These are phyloP conservation scores for Trinorchestia longiramus DNA, from an alignment of 1,140 invertebrate genomes.

Conservation along the genomic window DNA sequence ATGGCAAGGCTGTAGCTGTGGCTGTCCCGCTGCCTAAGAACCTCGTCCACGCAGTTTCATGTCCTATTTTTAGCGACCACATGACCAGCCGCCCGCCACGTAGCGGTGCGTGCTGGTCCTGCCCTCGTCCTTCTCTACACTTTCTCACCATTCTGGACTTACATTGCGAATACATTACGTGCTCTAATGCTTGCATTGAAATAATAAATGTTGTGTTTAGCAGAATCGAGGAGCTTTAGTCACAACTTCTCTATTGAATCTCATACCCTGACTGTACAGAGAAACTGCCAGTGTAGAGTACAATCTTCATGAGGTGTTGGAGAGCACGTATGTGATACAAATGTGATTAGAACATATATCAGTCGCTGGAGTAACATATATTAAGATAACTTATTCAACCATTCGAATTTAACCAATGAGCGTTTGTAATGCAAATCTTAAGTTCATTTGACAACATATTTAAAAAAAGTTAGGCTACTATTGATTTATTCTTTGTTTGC, in stretches of 20 bases:
- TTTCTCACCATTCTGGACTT: background rate
- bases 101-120: background rate
- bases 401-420: background rate
- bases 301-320: background rate
- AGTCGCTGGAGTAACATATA: background rate
- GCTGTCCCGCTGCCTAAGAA: background rate
- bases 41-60: background rate
- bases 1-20: background rate
- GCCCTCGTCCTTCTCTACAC: too few species aligned
- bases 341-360: background rate
- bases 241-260: too few species aligned
- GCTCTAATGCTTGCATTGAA: background rate
- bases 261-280: too few species aligned
- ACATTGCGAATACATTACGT: background rate
- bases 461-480: too few species aligned
- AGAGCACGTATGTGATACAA: background rate
- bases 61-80: background rate
- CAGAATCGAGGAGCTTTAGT: too few species aligned
- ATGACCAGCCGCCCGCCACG: background rate
- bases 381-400: background rate
- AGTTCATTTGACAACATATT: too few species aligned
- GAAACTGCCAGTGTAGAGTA: background rate
- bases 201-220: background rate
- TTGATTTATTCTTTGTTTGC: too few species aligned
- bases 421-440: too few species aligned